phyloP scores from a whole-genome alignment of 2,113 vertebrate genomes.

The Hippocampus comes region DNA sequence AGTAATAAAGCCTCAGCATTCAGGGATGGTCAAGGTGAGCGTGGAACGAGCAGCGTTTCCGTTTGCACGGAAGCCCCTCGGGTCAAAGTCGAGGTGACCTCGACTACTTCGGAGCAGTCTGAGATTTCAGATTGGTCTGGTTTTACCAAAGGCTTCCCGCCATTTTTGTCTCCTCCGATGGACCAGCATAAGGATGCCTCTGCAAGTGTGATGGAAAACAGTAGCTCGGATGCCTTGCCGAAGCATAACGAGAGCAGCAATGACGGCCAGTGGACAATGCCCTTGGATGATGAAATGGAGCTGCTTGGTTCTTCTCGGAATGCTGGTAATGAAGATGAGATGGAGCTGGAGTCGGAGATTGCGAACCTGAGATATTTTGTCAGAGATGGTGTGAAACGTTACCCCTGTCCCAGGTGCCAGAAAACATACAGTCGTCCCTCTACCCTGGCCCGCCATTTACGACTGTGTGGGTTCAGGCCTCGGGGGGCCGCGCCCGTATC shows the following conservation, averaged over 20 bases:
- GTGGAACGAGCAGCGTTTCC: constrained; percentile 32
- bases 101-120: constrained; percentile 23
- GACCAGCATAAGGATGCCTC: constrained; percentile 25
- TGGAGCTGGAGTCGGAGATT: neutral
- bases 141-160: constrained; percentile 47
- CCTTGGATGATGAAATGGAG: constrained; percentile 69
- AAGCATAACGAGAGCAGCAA: constrained; percentile 20
- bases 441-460: constrained; percentile 69
- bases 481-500: constrained; percentile 24
- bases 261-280: constrained; percentile 67
- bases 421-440: constrained; percentile 69
- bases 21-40: neutral
- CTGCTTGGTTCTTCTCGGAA: constrained; percentile 38
- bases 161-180: constrained; percentile 36
- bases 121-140: constrained; percentile 33
- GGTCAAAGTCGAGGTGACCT: constrained; percentile 57
- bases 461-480: constrained; percentile 62
- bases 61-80: constrained; percentile 55
- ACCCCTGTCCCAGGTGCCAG: constrained; percentile 69
- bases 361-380: constrained; percentile 53
- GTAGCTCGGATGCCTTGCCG: constrained; percentile 22
- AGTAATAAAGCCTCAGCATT: constrained; percentile 6
- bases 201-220: constrained; percentile 16
- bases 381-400: constrained; percentile 62
- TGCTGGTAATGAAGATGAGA: constrained; percentile 15